phyloP scores from a whole-genome alignment of 2,797 vertebrate species.

The Cryptoprocta ferox region DNA sequence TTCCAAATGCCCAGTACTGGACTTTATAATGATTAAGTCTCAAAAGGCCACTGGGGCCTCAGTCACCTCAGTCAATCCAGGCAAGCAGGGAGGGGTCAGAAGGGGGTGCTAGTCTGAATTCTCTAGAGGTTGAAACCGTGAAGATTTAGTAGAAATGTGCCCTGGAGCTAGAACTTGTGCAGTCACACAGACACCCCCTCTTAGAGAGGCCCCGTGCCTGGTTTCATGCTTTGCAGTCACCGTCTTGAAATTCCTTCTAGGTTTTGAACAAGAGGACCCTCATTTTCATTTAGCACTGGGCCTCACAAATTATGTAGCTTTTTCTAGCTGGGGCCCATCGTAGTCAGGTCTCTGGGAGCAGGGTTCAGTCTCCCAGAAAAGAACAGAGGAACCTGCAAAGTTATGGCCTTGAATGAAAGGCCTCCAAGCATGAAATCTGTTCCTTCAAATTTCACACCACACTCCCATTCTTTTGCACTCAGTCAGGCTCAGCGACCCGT shows the following conservation, averaged over 20 bases:
- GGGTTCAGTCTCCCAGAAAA: slow-evolving; percentile 54
- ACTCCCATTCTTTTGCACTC: slow-evolving; percentile 44
- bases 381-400: slow-evolving; percentile 17
- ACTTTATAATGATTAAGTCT: not conserved
- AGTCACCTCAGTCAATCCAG: slow-evolving; percentile 20
- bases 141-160: slow-evolving; percentile 48
- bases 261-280: slow-evolving; percentile 23
- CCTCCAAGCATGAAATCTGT: slow-evolving; percentile 39
- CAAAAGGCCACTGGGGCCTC: not conserved
- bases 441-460: slow-evolving; percentile 65
- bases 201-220: not conserved
- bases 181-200: not conserved
- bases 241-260: slow-evolving; percentile 31
- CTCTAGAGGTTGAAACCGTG: slow-evolving; percentile 5
- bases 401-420: slow-evolving; percentile 46
- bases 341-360: not conserved
- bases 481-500: slow-evolving; percentile 37
- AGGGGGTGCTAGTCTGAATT: not conserved
- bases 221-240: slow-evolving; percentile 23
- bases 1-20: not conserved
- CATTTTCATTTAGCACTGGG: slow-evolving; percentile 11
- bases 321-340: not conserved
- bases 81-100: not conserved
- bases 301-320: not conserved
- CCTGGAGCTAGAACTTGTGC: not conserved